Evolutionary conservation across 2,888 invertebrate species (phyloP).

Genomic region (Melanotus villosus): DNA sequence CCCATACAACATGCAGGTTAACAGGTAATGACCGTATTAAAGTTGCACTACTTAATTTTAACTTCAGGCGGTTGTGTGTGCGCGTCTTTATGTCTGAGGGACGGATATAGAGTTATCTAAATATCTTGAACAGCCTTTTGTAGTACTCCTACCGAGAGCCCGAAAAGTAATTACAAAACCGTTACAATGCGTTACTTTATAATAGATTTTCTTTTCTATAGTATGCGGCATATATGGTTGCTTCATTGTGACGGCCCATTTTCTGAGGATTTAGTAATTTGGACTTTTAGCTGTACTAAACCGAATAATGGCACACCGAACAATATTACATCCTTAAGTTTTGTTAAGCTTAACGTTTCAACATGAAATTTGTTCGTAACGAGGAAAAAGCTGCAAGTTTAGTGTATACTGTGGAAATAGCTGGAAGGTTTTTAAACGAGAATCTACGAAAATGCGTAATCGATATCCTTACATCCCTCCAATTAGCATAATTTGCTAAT

Average conservation of each 20-base stretch:
- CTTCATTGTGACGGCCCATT: not conserved
- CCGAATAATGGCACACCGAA: too few relatives aligned
- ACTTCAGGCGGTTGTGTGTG: conserved; percentile 15
- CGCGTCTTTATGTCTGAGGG: not conserved
- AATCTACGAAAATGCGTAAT: not conserved
- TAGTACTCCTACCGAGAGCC: not conserved
- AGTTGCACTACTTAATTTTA: conserved; percentile 43
- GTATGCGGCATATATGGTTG: not conserved
- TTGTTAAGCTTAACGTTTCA: too few relatives aligned
- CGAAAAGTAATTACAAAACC: not conserved
- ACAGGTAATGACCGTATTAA: conserved; percentile 43
- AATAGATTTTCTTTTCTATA: not conserved
- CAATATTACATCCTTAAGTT: too few relatives aligned
- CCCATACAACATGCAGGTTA: conserved; percentile 40
- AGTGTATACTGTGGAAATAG: too few relatives aligned
- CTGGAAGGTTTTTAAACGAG: too few relatives aligned
- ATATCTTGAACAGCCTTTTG: conserved; percentile 11
- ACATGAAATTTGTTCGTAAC: too few relatives aligned
- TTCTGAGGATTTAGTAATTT: not conserved
- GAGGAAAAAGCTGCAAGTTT: too few relatives aligned
- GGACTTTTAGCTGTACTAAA: too few relatives aligned
- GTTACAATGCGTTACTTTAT: not conserved
- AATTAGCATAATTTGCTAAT: not conserved
- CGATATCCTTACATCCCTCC: not conserved
- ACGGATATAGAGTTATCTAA: not conserved